Conservation (phyloP, 2,113 vertebrate species). For the Riparia riparia region DNA sequence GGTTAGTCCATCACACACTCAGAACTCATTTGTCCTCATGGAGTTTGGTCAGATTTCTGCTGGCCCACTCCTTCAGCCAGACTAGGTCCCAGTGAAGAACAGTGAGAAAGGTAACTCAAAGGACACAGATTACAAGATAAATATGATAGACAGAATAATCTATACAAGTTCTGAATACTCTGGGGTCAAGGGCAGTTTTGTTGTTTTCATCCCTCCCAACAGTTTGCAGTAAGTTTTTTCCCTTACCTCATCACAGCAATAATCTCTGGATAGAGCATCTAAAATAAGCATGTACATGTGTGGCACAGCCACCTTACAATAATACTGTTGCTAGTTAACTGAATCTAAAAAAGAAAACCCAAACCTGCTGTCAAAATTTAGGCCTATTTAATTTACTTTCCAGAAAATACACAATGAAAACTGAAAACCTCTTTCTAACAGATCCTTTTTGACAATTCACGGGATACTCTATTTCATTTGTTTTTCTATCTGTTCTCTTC, state of each 20-base stretch:
- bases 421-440: background rate
- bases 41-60: fast-evolving
- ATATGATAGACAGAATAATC: background rate
- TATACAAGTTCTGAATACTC: background rate
- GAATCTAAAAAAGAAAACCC: background rate
- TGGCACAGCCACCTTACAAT: background rate
- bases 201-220: background rate
- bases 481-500: background rate
- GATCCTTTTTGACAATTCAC: background rate
- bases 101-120: background rate
- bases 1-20: background rate
- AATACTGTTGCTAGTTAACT: background rate
- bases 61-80: background rate
- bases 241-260: background rate
- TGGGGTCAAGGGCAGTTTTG: too few relatives aligned
- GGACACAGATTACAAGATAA: background rate
- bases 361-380: background rate
- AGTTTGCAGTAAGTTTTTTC: background rate
- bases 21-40: background rate
- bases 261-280: background rate
- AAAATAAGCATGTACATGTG: background rate
- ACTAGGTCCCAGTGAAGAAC: background rate
- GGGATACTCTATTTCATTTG: background rate
- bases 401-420: background rate
- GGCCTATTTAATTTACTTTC: background rate